Evolutionary conservation across 2,113 vertebrate genomes (phyloP), one percentile per base, ranked within the genome.

Genomic region (Passer domesticus): DNA sequence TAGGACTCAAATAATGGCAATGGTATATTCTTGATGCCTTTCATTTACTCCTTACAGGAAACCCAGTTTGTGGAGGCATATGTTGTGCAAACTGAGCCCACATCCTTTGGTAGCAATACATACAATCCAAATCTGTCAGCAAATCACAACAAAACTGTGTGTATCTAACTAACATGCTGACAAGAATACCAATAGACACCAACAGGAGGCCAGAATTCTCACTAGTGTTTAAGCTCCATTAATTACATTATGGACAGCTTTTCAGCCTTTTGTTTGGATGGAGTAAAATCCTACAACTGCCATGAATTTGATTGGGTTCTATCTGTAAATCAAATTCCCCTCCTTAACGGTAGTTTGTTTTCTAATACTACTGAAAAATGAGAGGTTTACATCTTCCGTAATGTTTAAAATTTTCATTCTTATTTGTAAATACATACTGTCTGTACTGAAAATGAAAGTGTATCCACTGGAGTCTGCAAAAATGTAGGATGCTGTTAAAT

Each of bases 61-160:
- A 89, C 14, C 24, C 75, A 94, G 70, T 96, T 91, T 97, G 73
- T 79, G 53, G 92, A 92, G 89, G 85, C 96, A 93, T 96, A 95
- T 95, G 87, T 89, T 96, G 85, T 85, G 80, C 59, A 94, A 96
- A 96, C 87, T 62, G 92, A 95, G 79, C 91, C 89, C 91, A 91
- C 73, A 92, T 82, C 69, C 80, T 90, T 55, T 77, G 86, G 80
- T 87, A 95, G 74, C 52, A 69, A 84, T 89, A 68, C 30, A 89
- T 79, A 87, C 53, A 92, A 66, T 87, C 88, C 80, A 96, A 96
- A 94, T 92, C 93, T 97, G 88, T 94, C 93, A 95, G 67, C 81
- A 77, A 83, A 80, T 95, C 77, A 77, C 62, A 94, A 92, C 66
- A 82, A 49, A 92, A 85, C 81, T 83, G 46, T 66, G 73, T 76